phyloP scores from a whole-genome alignment of 2,113 vertebrate genomes.

The Sapajus apella region DNA sequence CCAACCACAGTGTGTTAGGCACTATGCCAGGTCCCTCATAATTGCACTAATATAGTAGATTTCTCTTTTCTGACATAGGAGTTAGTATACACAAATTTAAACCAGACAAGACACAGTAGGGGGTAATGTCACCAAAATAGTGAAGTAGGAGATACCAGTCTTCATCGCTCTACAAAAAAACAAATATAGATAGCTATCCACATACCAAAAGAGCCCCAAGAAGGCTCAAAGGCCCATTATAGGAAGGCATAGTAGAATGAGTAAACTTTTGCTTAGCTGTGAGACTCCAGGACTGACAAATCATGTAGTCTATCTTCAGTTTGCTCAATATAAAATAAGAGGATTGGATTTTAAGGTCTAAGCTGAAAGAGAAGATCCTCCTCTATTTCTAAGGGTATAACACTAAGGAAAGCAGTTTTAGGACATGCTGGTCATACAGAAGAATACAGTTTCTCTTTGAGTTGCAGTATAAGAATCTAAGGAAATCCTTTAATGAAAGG shows the following conservation, averaged over 20 bases:
- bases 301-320: not conserved
- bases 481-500: not conserved
- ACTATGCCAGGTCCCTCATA: not conserved
- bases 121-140: not conserved
- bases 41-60: not conserved
- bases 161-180: not conserved
- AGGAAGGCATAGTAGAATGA: not conserved
- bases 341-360: constrained; percentile 37
- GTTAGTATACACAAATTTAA: constrained; percentile 13
- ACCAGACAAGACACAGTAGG: constrained; percentile 4
- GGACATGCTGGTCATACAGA: not conserved
- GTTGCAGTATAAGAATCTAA: not conserved
- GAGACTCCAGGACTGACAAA: not conserved
- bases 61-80: constrained; percentile 8
- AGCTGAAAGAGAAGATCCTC: constrained; percentile 3
- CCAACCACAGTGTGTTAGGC: not conserved
- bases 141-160: not conserved
- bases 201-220: not conserved
- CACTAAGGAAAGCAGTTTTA: constrained; percentile 30
- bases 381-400: constrained; percentile 13
- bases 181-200: not conserved
- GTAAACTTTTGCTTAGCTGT: constrained; percentile 12
- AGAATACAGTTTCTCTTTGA: not conserved
- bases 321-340: constrained; percentile 29
- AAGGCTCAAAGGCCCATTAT: not conserved